These are phyloP conservation scores for Dermatemys mawii DNA, from an alignment of 2,113 vertebrate genomes.

Conservation along the genomic window DNA sequence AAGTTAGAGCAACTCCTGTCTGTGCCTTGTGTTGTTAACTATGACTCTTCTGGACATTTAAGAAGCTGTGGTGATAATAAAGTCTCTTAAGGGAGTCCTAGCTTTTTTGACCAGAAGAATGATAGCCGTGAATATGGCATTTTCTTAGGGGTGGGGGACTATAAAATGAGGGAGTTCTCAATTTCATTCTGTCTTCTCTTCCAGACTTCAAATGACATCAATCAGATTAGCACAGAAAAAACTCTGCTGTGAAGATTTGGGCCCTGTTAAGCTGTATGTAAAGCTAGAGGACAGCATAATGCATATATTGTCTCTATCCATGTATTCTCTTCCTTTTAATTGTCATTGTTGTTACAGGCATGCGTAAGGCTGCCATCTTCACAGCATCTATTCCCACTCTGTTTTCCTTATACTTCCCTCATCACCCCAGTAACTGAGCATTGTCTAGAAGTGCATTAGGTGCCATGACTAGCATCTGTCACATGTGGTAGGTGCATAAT, in stretches of 20 bases:
- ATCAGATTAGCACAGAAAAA: slow-evolving; percentile 1
- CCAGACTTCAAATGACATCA: background rate
- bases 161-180: background rate
- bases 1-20: background rate
- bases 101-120: background rate
- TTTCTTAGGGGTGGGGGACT: background rate
- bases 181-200: background rate
- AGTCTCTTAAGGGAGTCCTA: background rate
- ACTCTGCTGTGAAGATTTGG: background rate
- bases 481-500: background rate
- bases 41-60: rapidly evolving
- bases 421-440: background rate
- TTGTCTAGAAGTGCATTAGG: background rate
- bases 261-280: background rate
- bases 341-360: background rate
- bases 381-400: background rate
- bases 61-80: background rate
- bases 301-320: background rate
- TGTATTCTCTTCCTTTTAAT: background rate
- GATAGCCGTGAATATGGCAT: background rate
- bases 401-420: background rate
- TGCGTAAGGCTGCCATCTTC: background rate
- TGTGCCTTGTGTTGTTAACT: background rate
- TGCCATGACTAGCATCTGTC: background rate
- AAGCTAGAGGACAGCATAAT: background rate